Evolutionary conservation across 2,888 invertebrate species (phyloP).

Genomic region (Caenorhabditis afra): DNA sequence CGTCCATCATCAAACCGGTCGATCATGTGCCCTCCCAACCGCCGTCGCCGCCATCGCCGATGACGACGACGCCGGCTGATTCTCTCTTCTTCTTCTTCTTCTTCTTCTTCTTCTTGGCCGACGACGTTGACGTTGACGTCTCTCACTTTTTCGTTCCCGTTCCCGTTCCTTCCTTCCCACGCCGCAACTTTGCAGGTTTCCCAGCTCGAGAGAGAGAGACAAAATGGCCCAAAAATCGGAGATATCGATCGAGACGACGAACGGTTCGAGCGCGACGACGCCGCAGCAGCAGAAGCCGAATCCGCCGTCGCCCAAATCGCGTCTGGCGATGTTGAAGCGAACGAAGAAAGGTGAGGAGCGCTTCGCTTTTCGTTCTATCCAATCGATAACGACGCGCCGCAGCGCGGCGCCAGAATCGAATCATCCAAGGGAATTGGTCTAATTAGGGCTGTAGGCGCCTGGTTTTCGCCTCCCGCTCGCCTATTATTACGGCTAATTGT

Average conservation of each 20-base stretch:
- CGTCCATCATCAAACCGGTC: constrained; percentile 49
- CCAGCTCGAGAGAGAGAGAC: not conserved
- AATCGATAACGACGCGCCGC: no score
- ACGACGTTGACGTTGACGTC: constrained; percentile 10
- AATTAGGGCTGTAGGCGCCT: no score
- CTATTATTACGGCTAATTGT: no score
- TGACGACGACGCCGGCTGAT: no score
- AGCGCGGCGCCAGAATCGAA: no score
- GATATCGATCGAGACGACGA: constrained; percentile 58
- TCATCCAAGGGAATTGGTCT: no score
- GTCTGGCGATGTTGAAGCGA: constrained; percentile 70
- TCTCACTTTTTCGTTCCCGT: not conserved
- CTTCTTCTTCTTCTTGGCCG: not conserved
- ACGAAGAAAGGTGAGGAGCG: constrained; percentile 68
- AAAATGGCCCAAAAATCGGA: constrained; percentile 59
- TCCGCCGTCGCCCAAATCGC: constrained; percentile 68
- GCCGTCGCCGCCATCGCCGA: not conserved
- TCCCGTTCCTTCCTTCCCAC: constrained; percentile 4
- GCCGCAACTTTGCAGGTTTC: constrained; percentile 1
- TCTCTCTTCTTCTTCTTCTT: no score
- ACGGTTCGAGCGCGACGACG: no score
- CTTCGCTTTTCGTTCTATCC: no score
- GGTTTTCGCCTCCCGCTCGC: no score
- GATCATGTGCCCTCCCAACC: constrained; percentile 41
- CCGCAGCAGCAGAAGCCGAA: constrained; percentile 54